These are phyloP conservation scores for Nephrocerus scutellatus DNA, from an alignment of 2,888 invertebrate genomes.

Conservation along the genomic window DNA sequence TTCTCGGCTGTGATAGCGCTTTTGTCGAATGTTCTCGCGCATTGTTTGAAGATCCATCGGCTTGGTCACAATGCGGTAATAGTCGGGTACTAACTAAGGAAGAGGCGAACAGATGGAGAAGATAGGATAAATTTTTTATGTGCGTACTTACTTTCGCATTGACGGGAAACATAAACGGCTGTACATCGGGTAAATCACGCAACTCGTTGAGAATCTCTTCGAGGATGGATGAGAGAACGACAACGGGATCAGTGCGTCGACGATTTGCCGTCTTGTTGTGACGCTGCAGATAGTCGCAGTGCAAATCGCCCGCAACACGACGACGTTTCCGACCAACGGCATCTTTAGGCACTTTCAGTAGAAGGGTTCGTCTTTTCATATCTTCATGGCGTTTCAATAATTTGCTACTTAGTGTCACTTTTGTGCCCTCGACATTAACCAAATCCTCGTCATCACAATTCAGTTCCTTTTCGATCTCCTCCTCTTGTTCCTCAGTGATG, in stretches of 20 bases:
- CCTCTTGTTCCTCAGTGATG: conserved; percentile 77
- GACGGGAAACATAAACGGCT: conserved; percentile 90
- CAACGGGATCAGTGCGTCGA: conserved; percentile 90
- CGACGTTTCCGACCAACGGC: conserved; percentile 60
- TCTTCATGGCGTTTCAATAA: conserved; percentile 84
- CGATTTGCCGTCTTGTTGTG: conserved; percentile 80
- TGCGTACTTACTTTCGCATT: conserved; percentile 66
- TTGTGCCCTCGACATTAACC: conserved; percentile 91
- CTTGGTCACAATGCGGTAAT: conserved; percentile 80
- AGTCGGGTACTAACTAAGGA: conserved; percentile 74
- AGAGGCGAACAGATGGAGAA: neutral
- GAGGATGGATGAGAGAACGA: conserved; percentile 84
- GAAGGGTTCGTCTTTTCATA: conserved; percentile 69
- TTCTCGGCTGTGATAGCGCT: conserved; percentile 90
- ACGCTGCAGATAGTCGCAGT: conserved; percentile 84
- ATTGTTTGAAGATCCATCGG: conserved; percentile 98
- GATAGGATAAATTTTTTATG: neutral
- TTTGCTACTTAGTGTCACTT: conserved; percentile 83
- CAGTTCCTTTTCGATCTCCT: conserved; percentile 70
- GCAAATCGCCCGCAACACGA: conserved; percentile 59
- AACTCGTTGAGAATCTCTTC: conserved; percentile 90
- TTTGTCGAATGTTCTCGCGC: conserved; percentile 78
- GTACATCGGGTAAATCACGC: conserved; percentile 84
- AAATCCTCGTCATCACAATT: conserved; percentile 75
- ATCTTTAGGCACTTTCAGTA: conserved; percentile 72